Evolutionary conservation across 2,888 invertebrate genomes (phyloP), one percentile per base, ranked within the genome.

Genomic region (Drosophila meridiana): DNA sequence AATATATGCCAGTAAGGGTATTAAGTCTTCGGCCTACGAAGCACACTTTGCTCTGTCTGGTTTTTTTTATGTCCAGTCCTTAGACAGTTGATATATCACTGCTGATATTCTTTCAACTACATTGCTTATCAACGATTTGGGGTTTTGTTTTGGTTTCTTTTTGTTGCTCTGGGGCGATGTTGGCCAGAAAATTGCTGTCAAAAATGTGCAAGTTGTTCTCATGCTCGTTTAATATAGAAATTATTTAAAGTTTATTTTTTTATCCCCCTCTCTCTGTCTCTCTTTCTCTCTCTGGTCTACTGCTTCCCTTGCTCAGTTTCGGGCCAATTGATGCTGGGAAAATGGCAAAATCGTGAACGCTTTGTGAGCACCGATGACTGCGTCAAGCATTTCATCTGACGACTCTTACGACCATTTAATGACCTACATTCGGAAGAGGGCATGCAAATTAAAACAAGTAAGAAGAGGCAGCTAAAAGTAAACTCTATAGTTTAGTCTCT

Each of bases 201-300:
- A 80, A 84, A 78, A 80, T 79, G 74, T 73, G 74, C 77, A 79
- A 80, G 76, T 83, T 81, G 78, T 85, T 87, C 80, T 85, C 88
- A 87, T 69, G 74, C 66, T 73, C 73, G 69, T 83, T 84, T 85
- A 90, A 89, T 89, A 89, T 89, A 89, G 89, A 89, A 89, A 91
- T 91, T 89, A 87, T 85, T 90, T 81, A 78, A 79, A 65, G 68
- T 63, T 61, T 57, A 47, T 64, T 28, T 58, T 55, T 30, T 59
- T 45, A 61, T 66, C 57, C 42, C 68, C 55, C 42, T 66, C 57
- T 45, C 68, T 57, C 42, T 68, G 53, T 52, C 36, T n/a, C 4
- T 52, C 14, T 42, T n/a, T 20, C 20, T 43, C 20, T 43, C 43
- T 43, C 9, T 62, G 26, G 57, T 62, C 43, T 32, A 5, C 50